A percentile compares a stretch with the other conserved stretches of the same genome.
phyloP scores from a whole-genome alignment of 1,140 invertebrate genomes.

The Trichonephila clavipes region DNA sequence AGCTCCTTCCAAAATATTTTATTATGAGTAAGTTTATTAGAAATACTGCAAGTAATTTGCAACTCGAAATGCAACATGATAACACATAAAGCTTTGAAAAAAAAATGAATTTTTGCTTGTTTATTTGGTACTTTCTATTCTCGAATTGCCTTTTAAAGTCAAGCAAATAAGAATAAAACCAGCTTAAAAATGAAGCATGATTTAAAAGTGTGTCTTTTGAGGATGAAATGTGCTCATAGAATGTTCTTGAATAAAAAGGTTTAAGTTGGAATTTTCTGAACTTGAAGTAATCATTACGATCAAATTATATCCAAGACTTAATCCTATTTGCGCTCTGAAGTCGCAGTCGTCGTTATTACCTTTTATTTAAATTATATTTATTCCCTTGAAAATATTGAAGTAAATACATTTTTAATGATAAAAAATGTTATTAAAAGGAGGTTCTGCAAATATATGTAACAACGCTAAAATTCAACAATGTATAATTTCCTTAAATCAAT shows the following conservation, averaged over 20 bases:
- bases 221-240: too few relatives aligned
- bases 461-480: not conserved
- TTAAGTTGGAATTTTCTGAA: too few relatives aligned
- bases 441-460: not conserved
- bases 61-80: too few relatives aligned
- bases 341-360: not conserved
- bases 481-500: not conserved
- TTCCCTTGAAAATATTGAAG: not conserved
- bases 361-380: not conserved
- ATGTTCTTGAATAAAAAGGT: too few relatives aligned
- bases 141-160: too few relatives aligned
- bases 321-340: not conserved
- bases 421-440: not conserved
- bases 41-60: too few relatives aligned
- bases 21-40: too few relatives aligned
- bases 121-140: not conserved
- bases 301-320: not conserved
- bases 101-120: not conserved
- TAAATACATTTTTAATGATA: not conserved
- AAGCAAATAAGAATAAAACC: too few relatives aligned
- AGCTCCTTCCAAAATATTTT: too few relatives aligned
- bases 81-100: too few relatives aligned
- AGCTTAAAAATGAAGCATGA: too few relatives aligned
- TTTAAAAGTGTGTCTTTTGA: too few relatives aligned
- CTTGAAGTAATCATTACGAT: not conserved